Conservation (phyloP, 2,888 invertebrate species). For the Hydriomena furcata region DNA sequence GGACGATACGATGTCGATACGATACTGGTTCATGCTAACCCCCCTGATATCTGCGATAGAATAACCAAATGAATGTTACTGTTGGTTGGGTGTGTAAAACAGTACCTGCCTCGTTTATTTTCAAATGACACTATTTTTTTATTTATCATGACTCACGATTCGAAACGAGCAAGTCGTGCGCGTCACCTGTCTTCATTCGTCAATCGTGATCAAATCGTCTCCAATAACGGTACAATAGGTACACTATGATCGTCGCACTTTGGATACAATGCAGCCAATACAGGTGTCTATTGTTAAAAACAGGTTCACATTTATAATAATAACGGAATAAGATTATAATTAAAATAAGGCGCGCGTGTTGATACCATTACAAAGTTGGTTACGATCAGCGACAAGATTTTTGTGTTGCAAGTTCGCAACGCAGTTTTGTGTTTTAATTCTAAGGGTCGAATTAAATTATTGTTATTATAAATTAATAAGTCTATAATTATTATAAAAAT, state of each 20-base stretch:
- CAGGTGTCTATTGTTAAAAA: constrained; percentile 14
- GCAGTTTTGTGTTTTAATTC: too few relatives aligned
- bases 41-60: too few relatives aligned
- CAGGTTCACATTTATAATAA: constrained; percentile 13
- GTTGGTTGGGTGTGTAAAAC: too few relatives aligned
- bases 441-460: too few relatives aligned
- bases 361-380: constrained; percentile 15
- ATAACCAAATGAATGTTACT: too few relatives aligned
- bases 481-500: too few relatives aligned
- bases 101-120: too few relatives aligned
- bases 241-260: constrained; percentile 5
- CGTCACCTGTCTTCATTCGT: constrained; percentile 13
- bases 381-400: constrained; percentile 9
- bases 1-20: too few relatives aligned
- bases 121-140: too few relatives aligned
- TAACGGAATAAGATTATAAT: constrained; percentile 5
- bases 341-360: constrained; percentile 20
- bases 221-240: constrained; percentile 15
- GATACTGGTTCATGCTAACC: too few relatives aligned
- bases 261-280: constrained; percentile 9
- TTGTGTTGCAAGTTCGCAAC: too few relatives aligned
- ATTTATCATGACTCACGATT: constrained; percentile 4
- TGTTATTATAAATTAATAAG: too few relatives aligned
- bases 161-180: constrained; percentile 8
- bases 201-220: constrained; percentile 14